phyloP scores from a whole-genome alignment of 23 tunicate genomes.

The Halocynthia roretzi region DNA sequence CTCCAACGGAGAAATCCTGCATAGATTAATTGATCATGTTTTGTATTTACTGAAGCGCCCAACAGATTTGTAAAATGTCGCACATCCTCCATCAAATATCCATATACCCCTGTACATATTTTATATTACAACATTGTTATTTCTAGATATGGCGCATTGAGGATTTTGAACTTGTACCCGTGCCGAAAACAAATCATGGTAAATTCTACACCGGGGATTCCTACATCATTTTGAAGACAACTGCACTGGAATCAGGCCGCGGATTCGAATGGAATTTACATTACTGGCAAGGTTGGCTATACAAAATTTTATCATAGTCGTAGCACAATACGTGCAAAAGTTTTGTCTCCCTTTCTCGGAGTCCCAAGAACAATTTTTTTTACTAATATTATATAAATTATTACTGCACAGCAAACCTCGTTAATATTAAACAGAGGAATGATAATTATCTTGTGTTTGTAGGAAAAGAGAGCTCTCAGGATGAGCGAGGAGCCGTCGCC shows the following conservation, averaged over 20 bases:
- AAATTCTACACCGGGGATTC: constrained; percentile 24
- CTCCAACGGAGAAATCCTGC: too few species aligned
- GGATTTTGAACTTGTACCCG: constrained; percentile 21
- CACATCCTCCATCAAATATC: neutral
- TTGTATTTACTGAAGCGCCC: too few species aligned
- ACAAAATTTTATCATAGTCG: too few species aligned
- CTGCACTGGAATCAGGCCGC: neutral
- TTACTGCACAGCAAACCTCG: too few species aligned
- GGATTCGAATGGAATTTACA: constrained; percentile 10
- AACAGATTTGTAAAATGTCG: neutral
- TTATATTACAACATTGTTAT: neutral
- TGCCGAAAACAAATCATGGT: constrained; percentile 14
- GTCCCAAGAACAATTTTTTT: too few species aligned
- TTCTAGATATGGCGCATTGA: constrained; percentile 28
- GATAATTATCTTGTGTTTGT: neutral
- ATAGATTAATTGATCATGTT: too few species aligned
- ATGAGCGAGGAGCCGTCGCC: constrained; percentile 85
- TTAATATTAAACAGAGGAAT: too few species aligned
- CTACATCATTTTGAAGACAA: constrained; percentile 11
- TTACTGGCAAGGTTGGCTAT: constrained; percentile 15
- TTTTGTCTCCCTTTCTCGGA: too few species aligned
- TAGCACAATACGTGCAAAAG: too few species aligned
- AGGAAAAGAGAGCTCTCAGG: constrained; percentile 85
- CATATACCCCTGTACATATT: neutral
- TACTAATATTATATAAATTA: too few species aligned